Base-by-base conservation (phyloP, 2,888 invertebrate genomes). In the Phlogophora meticulosa region DNA sequence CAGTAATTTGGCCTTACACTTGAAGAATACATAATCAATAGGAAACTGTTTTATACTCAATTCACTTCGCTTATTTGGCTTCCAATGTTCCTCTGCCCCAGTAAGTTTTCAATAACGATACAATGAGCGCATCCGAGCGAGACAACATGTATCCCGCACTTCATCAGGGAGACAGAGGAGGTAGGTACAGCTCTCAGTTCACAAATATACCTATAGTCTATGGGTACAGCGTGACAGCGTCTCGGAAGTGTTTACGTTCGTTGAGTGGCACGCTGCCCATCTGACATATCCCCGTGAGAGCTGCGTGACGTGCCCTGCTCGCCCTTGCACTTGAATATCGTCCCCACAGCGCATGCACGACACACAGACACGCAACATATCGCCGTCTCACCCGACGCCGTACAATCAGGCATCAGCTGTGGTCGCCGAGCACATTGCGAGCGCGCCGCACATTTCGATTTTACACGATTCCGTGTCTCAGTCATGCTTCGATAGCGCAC, bases 401-500 rank as follows among this genome's bases (percentile, higher is more conserved):
- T 10, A 46, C 49, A 63, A 43, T 45, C 36, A n/a, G 43, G 24
- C 48, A 58, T 81, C 84, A 84, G 83, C 83, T 82, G 73, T 55
- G 36, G 59, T 53, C 63, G 60, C 17, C 60, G n/a, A n/a, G 67
- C 51, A 51, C 42, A 43, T 43, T 36, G 64, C 64, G 65, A 51
- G 58, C 45, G 40, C 20, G 66, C 56, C 22, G 38, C 55, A 10
- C 38, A 17, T 42, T 42, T 9, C 42, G 42, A 42, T 56, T 42
- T 55, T 51, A 56, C 56, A 66, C 55, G 56, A 46, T 24, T 53
- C 60, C 56, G 59, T n/a, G 45, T 52, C 74, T 85, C 91, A 95
- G 95, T 94, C 88, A 95, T 95, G 95, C 86, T 83, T 85, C 83
- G 92, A 87, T 94, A 93, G 88, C 82, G 81, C 83, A 61, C 83